These are phyloP conservation scores for Salvelinus fontinalis DNA, from an alignment of 2,113 vertebrate species.

Conservation along the genomic window DNA sequence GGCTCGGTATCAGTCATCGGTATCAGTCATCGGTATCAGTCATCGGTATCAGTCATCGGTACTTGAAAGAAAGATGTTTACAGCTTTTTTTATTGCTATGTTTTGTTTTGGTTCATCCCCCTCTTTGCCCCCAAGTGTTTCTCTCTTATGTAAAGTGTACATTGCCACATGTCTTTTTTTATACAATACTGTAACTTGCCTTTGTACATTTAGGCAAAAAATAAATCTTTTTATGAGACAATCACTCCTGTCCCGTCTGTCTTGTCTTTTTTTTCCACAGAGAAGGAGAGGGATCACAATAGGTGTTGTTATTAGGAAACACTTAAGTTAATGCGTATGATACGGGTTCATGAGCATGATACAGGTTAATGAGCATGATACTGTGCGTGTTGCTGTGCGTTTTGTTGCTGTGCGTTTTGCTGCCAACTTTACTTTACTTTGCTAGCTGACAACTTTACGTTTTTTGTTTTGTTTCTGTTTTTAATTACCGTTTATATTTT, in stretches of 20 bases:
- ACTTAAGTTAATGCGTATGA: neutral
- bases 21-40: too few species aligned
- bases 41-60: constrained; percentile 60
- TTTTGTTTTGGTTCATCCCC: constrained; percentile 76
- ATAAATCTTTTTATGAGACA: constrained; percentile 94
- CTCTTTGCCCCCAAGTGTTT: constrained; percentile 31
- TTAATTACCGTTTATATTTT: too few species aligned
- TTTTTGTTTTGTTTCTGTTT: too few species aligned
- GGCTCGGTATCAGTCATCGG: constrained; percentile 44
- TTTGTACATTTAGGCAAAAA: constrained; percentile 85
- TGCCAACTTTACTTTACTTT: too few species aligned
- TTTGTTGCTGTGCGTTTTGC: too few species aligned
- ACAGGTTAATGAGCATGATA: too few species aligned
- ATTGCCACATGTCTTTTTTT: constrained; percentile 82
- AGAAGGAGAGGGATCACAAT: neutral
- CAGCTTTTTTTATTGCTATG: constrained; percentile 74
- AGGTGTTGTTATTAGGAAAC: neutral
- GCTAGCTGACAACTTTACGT: too few species aligned
- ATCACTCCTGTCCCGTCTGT: constrained; percentile 69
- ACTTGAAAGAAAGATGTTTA: constrained; percentile 72
- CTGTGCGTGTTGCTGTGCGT: too few species aligned
- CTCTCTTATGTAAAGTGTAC: constrained; percentile 81
- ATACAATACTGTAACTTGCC: constrained; percentile 82
- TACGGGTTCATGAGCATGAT: too few species aligned
- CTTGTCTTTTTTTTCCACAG: constrained; percentile 12